Evolutionary conservation across 64 coral and sea anemone species (phyloP).

Genomic region (Platygyra sinensis): DNA sequence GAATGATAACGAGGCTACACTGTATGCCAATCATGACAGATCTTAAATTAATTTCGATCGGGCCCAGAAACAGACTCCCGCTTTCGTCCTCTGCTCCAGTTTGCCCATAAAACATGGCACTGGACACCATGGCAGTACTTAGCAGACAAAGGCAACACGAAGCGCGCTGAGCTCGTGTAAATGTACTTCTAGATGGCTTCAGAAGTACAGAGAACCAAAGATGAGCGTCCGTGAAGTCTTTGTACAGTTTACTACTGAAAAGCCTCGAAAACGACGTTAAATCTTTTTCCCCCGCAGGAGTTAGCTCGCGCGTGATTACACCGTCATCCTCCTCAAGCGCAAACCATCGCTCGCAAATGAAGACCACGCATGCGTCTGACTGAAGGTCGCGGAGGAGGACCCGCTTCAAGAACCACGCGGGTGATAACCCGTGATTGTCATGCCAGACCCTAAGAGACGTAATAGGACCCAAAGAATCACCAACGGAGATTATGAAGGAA

Average conservation of each 20-base stretch:
- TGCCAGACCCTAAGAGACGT: conserved; percentile 44
- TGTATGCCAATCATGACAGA: conserved; percentile 62
- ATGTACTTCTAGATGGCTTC: conserved; percentile 7
- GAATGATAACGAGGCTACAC: conserved; percentile 55
- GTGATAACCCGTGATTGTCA: conserved; percentile 24
- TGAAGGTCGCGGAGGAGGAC: conserved; percentile 30
- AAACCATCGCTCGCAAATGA: conserved; percentile 57
- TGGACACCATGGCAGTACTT: conserved; percentile 60
- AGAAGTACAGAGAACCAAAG: conserved; percentile 45
- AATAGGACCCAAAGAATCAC: conserved; percentile 19
- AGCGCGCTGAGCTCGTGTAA: conserved; percentile 16
- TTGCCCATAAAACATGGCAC: conserved; percentile 81
- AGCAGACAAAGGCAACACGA: conserved; percentile 35
- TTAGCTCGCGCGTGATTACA: conserved; percentile 31
- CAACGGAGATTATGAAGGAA: conserved; percentile 33
- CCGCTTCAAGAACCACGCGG: conserved; percentile 54
- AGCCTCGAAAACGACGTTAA: conserved; percentile 45
- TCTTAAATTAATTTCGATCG: conserved; percentile 52
- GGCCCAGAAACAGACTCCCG: conserved; percentile 43
- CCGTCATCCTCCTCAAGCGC: conserved; percentile 71
- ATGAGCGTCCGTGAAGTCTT: conserved; percentile 69
- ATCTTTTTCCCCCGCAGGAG: conserved; percentile 42
- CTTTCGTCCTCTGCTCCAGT: conserved; percentile 14
- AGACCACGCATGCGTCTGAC: conserved; percentile 13
- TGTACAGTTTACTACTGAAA: conserved; percentile 59